Conservation (phyloP, 35 echinoderm and acorn worm species). For the Heliocidaris erythrogramma region DNA sequence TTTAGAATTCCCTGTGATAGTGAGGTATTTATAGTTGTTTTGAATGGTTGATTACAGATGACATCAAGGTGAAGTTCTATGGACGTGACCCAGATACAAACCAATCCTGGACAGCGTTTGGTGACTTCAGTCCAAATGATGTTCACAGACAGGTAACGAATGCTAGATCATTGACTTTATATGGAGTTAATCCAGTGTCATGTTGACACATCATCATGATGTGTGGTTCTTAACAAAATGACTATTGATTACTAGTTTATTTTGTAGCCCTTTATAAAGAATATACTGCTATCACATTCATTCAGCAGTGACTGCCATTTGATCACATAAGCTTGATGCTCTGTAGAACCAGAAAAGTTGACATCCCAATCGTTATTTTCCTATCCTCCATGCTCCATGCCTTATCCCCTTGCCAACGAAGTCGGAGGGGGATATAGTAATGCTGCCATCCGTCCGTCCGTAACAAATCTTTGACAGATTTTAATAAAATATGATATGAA, state of each 20-base stretch:
- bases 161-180: too few species aligned
- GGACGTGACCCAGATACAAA: background rate
- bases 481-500: too few species aligned
- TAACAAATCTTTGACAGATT: too few species aligned
- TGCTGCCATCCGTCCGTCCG: too few species aligned
- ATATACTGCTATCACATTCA: background rate
- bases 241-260: background rate
- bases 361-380: background rate
- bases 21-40: background rate
- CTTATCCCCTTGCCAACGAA: too few species aligned
- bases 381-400: background rate
- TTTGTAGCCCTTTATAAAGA: background rate
- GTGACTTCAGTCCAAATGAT: conserved; percentile 23
- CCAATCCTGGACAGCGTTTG: background rate
- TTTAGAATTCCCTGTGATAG: background rate
- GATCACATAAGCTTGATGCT: background rate
- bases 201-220: background rate
- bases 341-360: background rate
- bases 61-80: conserved; percentile 21
- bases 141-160: conserved; percentile 39
- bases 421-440: too few species aligned
- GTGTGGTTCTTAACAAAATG: background rate
- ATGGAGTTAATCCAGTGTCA: background rate
- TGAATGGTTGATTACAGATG: conserved; percentile 2
- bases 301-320: background rate